Percentiles rank a stretch among this genome's conserved stretches.
phyloP scores from a whole-genome alignment of 2,113 vertebrate genomes.

The Anguilla rostrata region DNA sequence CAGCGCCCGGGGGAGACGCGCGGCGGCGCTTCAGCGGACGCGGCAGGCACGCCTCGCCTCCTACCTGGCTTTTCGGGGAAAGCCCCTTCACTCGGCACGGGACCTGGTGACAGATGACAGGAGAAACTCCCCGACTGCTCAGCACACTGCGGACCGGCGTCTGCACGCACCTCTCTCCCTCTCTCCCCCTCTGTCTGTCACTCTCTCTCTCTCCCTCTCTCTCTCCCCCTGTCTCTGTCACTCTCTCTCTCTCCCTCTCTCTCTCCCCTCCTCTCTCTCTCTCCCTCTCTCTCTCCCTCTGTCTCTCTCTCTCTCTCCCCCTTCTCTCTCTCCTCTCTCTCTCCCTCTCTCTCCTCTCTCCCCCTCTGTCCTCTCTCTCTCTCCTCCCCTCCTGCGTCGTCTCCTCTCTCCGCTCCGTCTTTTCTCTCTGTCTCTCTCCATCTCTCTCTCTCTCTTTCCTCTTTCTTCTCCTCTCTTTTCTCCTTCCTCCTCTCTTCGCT shows the following conservation, averaged over 20 bases:
- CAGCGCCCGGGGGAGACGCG: not conserved
- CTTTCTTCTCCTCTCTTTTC: too few species aligned
- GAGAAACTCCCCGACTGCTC: not conserved
- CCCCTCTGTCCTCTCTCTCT: too few species aligned
- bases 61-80: slow-evolving; percentile 9
- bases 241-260: not conserved
- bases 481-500: too few species aligned
- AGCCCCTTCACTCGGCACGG: not conserved
- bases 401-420: too few species aligned
- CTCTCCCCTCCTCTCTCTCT: not conserved
- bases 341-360: not conserved
- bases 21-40: not conserved
- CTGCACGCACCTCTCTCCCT: not conserved
- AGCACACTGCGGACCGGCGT: not conserved
- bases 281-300: too few species aligned
- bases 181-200: too few species aligned
- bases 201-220: too few species aligned
- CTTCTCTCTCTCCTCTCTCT: not conserved
- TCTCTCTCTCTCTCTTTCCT: not conserved
- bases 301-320: not conserved
- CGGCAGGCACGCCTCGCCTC: not conserved
- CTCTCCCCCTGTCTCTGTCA: not conserved
- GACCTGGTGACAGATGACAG: not conserved
- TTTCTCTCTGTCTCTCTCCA: not conserved
- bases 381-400: not conserved